phyloP scores from a whole-genome alignment of 2,888 invertebrate species.

The Carpatolechia fugitivella region DNA sequence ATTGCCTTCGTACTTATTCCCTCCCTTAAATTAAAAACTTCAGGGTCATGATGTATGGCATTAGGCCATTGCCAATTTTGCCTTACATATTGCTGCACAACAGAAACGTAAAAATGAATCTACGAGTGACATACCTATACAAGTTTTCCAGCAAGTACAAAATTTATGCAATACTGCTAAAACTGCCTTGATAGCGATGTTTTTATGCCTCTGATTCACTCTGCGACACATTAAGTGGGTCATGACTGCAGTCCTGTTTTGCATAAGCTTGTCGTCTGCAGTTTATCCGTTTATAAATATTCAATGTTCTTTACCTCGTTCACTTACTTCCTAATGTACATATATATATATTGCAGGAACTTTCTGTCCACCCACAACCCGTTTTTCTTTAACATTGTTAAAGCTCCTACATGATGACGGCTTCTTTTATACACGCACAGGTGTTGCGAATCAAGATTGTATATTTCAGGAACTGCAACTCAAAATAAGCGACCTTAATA shows the following conservation, averaged over 20 bases:
- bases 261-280: constrained; percentile 56
- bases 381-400: too few relatives aligned
- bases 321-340: constrained; percentile 14
- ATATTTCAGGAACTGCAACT: background rate
- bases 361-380: too few relatives aligned
- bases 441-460: background rate
- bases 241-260: constrained; percentile 61
- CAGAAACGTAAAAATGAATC: too few relatives aligned
- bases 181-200: constrained; percentile 18
- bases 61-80: too few relatives aligned
- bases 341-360: too few relatives aligned
- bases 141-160: background rate
- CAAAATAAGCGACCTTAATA: background rate
- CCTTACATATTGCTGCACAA: too few relatives aligned
- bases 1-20: too few relatives aligned
- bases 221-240: constrained; percentile 54
- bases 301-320: constrained; percentile 26
- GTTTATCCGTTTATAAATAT: constrained; percentile 29
- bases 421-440: background rate
- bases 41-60: too few relatives aligned
- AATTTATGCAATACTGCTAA: constrained; percentile 1
- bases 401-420: background rate
- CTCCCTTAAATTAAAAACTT: too few relatives aligned
- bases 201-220: constrained; percentile 41
- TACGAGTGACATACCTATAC: background rate